Percentiles rank a stretch among this genome's conserved stretches.
Conservation (phyloP, 2,888 invertebrate species). For the Cantharis rustica region DNA sequence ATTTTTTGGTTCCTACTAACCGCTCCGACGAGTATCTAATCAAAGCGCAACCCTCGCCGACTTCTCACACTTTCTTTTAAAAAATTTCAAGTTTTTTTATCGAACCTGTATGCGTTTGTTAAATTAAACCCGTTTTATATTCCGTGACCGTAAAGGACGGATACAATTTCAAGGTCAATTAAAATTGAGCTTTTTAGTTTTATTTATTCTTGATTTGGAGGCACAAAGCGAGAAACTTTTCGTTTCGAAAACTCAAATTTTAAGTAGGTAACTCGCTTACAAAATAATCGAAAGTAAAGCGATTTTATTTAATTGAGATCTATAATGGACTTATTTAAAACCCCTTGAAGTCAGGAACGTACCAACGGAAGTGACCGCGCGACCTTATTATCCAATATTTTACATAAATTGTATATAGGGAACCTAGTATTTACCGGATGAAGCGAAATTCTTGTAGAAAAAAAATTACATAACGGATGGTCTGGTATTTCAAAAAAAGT, state of each 20-base stretch:
- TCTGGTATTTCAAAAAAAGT: background rate
- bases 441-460: background rate
- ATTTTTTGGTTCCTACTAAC: background rate
- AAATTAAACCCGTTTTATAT: background rate
- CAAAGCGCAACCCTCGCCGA: background rate
- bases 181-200: constrained; percentile 8
- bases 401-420: too few species aligned
- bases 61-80: background rate
- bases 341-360: too few species aligned
- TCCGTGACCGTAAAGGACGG: constrained; percentile 14
- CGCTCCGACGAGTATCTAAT: background rate
- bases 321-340: too few species aligned
- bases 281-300: background rate
- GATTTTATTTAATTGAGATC: too few species aligned
- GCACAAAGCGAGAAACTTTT: background rate
- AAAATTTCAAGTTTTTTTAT: background rate
- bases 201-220: background rate
- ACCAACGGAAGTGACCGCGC: too few species aligned
- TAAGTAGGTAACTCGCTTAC: background rate
- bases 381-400: too few species aligned
- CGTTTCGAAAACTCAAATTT: background rate
- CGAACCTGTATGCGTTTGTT: background rate
- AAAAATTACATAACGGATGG: background rate
- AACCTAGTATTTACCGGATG: too few species aligned
- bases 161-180: constrained; percentile 10